Evolutionary conservation across 1,140 invertebrate species (phyloP), one percentile per base, ranked within the genome.

Genomic region (Aphis gossypii): DNA sequence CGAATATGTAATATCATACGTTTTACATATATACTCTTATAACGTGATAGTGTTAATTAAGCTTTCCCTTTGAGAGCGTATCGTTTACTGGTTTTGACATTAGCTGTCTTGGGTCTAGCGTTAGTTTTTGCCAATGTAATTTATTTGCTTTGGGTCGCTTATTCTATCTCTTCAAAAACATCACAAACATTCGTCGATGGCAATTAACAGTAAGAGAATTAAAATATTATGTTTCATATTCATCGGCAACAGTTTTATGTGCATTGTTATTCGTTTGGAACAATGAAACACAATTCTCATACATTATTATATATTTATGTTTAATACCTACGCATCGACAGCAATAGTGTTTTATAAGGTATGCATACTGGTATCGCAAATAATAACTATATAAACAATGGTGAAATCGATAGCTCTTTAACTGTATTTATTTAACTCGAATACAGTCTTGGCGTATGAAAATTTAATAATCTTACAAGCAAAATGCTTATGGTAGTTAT

Each of bases 121-220:
- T 25, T 87, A 46, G 86, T 88, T 88, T 88, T 88, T 88, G 86
- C 44, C 86, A 18, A 46, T 48, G 86, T 88, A 35, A 88, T 88
- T 88, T 88, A 48, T 88, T 88, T 35, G 44, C 25, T 48, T 88
- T 46, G 23, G 84, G 84, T 86, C 84, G 25, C 41, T 44, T 46
- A 60, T 60, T 60, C 60, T n/a, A 76, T 76, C 60, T 44, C 38
- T 41, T 86, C 83, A 41, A 86, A 44, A 86, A 86, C 83, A 86
- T 86, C 41, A 86, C 83, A 25, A 86, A 86, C 83, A 41, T 38
- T 41, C 35, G 82, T 83, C 82, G 82, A 83, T 83, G 82, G 82
- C 23, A 83, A 83, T 83, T 41, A 83, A 25, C 38, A 86, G 38
- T 46, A 5, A 11, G 38, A 41, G 41, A 76, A 76, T 76, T 68